A percentile compares a stretch with the other conserved stretches of the same genome.
These are phyloP conservation scores for Clarias macrocephalus DNA, from an alignment of 2,113 vertebrate species.

Conservation along the genomic window DNA sequence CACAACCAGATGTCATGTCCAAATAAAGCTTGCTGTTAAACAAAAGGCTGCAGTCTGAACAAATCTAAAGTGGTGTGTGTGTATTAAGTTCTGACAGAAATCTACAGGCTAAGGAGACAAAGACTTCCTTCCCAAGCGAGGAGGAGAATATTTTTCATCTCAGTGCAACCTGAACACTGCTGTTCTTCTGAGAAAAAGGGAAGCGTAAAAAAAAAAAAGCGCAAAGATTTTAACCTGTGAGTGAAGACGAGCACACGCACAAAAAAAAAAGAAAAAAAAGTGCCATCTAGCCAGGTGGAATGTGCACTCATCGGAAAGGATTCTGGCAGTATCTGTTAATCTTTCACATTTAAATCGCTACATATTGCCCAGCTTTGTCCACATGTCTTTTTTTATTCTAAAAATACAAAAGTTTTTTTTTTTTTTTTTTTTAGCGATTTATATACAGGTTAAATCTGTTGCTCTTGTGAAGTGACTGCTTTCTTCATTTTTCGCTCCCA, in stretches of 20 bases:
- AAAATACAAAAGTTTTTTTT: slow-evolving; percentile 73
- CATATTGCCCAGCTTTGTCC: slow-evolving; percentile 50
- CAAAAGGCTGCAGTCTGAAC: slow-evolving; percentile 78
- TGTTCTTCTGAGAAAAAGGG: slow-evolving; percentile 66
- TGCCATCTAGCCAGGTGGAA: slow-evolving; percentile 23
- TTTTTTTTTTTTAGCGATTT: slow-evolving; percentile 51
- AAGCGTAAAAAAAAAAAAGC: slow-evolving; percentile 56
- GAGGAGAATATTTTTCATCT: slow-evolving; percentile 15
- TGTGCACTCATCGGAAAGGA: slow-evolving; percentile 43
- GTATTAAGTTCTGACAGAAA: slow-evolving; percentile 75
- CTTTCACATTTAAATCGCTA: slow-evolving; percentile 42
- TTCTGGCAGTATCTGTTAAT: slow-evolving; percentile 66
- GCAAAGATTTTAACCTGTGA: slow-evolving; percentile 61
- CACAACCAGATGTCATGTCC: slow-evolving; percentile 78
- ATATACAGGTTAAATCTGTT: slow-evolving; percentile 70
- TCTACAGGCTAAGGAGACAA: slow-evolving; percentile 71
- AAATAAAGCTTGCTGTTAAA: slow-evolving; percentile 83
- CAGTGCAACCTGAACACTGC: slow-evolving; percentile 44
- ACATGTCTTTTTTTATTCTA: slow-evolving; percentile 60
- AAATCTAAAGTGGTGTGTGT: slow-evolving; percentile 64
- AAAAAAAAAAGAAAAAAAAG: background rate
- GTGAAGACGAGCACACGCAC: slow-evolving; percentile 53
- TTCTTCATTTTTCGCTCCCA: slow-evolving; percentile 65
- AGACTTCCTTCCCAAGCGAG: slow-evolving; percentile 52
- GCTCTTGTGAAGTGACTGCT: slow-evolving; percentile 44